These are phyloP conservation scores for Pandion haliaetus DNA, from an alignment of 2,113 vertebrate species.

Conservation along the genomic window DNA sequence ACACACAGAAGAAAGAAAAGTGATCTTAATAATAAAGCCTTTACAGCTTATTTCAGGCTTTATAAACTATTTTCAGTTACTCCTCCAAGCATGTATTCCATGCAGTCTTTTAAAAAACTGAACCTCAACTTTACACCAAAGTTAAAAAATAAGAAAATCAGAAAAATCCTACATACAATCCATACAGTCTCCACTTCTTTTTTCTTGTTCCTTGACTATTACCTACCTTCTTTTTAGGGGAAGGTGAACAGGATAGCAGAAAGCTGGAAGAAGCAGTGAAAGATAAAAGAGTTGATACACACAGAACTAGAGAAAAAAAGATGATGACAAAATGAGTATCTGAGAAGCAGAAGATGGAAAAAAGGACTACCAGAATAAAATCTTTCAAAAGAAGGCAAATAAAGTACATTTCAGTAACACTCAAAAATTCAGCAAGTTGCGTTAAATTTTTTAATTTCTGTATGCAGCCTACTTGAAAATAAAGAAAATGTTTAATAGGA, in stretches of 20 bases:
- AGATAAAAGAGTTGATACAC: conserved; percentile 19
- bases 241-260: conserved; percentile 34
- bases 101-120: background rate
- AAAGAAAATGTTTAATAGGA: background rate
- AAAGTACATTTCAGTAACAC: background rate
- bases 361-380: background rate
- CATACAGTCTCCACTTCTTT: background rate
- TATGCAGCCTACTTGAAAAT: background rate
- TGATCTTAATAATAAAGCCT: background rate
- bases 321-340: background rate
- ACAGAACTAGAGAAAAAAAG: background rate
- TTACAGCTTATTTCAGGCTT: background rate
- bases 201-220: conserved; percentile 6
- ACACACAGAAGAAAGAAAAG: background rate
- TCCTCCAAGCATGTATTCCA: background rate
- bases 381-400: background rate
- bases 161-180: background rate
- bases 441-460: background rate
- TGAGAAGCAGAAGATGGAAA: background rate
- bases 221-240: conserved; percentile 56
- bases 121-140: background rate
- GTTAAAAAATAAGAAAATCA: background rate
- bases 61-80: background rate
- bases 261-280: conserved; percentile 47
- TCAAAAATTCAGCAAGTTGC: background rate